Evolutionary conservation across 2,888 invertebrate genomes (phyloP).

Genomic region (Trichacis sp.): DNA sequence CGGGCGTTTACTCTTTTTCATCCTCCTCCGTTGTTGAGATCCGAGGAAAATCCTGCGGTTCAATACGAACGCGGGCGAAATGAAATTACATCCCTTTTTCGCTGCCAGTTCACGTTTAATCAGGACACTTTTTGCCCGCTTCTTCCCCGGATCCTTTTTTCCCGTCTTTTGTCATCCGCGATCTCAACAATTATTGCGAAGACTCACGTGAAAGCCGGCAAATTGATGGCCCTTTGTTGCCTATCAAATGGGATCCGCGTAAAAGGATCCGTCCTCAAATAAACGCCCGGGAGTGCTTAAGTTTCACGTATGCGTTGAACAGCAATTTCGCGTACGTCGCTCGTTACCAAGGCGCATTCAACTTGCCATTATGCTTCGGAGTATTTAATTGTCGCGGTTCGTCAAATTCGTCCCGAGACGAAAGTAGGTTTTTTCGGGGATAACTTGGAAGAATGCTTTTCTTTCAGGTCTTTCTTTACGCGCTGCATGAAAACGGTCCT

Average conservation of each 20-base stretch:
- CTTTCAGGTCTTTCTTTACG: background rate
- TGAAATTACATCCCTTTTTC: slow-evolving; percentile 20
- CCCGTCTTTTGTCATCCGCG: slow-evolving; percentile 1
- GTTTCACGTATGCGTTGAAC: too few species aligned
- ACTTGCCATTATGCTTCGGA: too few species aligned
- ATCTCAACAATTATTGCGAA: slow-evolving; percentile 5
- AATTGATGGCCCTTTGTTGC: slow-evolving; percentile 3
- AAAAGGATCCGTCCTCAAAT: slow-evolving; percentile 15
- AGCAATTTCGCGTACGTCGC: too few species aligned
- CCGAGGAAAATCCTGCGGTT: slow-evolving; percentile 19
- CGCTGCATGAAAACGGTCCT: background rate
- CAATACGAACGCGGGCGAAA: slow-evolving; percentile 20
- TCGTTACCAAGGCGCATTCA: too few species aligned
- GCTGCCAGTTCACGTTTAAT: slow-evolving; percentile 12
- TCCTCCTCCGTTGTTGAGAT: slow-evolving; percentile 21
- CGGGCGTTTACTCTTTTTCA: slow-evolving; percentile 21
- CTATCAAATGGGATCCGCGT: slow-evolving; percentile 6
- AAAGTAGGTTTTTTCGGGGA: too few species aligned
- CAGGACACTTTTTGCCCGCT: background rate
- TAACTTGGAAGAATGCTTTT: background rate
- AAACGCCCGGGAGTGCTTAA: too few species aligned
- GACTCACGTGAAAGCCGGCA: slow-evolving; percentile 1
- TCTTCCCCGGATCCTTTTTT: background rate
- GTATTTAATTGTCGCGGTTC: too few species aligned
- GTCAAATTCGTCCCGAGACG: too few species aligned